These are phyloP conservation scores for Rotaria sp. DNA, from an alignment of 2,888 invertebrate genomes.

Conservation along the genomic window DNA sequence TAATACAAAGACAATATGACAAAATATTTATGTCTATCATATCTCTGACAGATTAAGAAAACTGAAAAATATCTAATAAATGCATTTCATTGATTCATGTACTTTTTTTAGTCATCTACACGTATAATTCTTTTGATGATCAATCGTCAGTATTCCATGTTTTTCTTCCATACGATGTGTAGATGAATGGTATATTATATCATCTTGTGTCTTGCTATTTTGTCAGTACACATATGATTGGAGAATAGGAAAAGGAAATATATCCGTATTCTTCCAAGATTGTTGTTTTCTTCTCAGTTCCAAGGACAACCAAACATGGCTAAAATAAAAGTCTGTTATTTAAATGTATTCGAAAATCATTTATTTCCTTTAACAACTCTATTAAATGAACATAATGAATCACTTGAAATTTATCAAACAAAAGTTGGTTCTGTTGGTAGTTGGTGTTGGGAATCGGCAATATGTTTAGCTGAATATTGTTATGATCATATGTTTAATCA, in stretches of 20 bases:
- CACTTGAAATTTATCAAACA: neutral
- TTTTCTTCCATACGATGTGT: no score
- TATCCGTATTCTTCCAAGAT: neutral
- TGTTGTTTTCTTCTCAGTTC: neutral
- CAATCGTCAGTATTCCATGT: neutral
- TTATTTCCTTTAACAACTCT: neutral
- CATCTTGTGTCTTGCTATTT: neutral
- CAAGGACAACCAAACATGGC: neutral
- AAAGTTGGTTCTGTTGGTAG: neutral
- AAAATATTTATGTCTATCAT: no score
- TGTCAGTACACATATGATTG: neutral
- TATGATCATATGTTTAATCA: constrained; percentile 14
- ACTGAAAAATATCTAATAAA: no score
- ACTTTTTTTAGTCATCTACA: neutral
- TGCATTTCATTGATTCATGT: neutral
- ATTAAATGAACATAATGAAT: neutral
- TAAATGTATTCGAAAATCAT: constrained; percentile 25
- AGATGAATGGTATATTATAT: neutral
- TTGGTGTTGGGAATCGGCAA: constrained; percentile 1
- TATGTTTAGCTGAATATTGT: neutral
- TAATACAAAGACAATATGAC: no score
- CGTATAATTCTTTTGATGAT: neutral
- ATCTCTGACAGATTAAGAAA: no score
- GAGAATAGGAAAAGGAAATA: neutral
- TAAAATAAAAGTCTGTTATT: neutral